Conservation (phyloP, 2,888 invertebrate species). For the Stenurella melanura region DNA sequence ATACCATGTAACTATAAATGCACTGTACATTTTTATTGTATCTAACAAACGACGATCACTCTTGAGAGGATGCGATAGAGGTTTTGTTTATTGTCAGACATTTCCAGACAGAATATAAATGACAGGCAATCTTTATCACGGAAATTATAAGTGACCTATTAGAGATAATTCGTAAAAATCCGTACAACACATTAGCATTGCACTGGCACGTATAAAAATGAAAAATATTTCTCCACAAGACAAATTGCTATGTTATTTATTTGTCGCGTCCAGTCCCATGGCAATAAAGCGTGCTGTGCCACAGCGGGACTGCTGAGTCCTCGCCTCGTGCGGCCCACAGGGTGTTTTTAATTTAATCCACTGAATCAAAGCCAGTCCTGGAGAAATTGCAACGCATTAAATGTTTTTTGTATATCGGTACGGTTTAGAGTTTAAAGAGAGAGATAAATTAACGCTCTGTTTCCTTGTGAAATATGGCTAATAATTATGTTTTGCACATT, state of each 20-base stretch:
- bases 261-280: background rate
- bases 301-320: slow-evolving; percentile 6
- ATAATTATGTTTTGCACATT: background rate
- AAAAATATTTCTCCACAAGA: slow-evolving; percentile 10
- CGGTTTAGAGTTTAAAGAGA: background rate
- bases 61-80: too few relatives aligned
- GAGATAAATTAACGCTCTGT: background rate
- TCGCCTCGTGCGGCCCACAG: background rate
- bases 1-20: too few relatives aligned
- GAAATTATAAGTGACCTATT: background rate
- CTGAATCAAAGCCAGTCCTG: background rate
- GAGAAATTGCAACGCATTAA: background rate
- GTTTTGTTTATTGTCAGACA: too few relatives aligned
- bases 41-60: too few relatives aligned
- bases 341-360: slow-evolving; percentile 10
- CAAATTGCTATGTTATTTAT: slow-evolving; percentile 8
- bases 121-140: background rate
- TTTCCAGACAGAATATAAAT: background rate
- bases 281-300: background rate
- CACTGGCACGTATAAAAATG: background rate
- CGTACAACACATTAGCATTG: slow-evolving; percentile 1
- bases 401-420: background rate
- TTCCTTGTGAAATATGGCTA: background rate
- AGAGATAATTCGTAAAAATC: background rate
- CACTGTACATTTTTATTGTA: too few relatives aligned